These are phyloP conservation scores for Pholis gunnellus DNA, from an alignment of 2,113 vertebrate genomes.

Conservation along the genomic window DNA sequence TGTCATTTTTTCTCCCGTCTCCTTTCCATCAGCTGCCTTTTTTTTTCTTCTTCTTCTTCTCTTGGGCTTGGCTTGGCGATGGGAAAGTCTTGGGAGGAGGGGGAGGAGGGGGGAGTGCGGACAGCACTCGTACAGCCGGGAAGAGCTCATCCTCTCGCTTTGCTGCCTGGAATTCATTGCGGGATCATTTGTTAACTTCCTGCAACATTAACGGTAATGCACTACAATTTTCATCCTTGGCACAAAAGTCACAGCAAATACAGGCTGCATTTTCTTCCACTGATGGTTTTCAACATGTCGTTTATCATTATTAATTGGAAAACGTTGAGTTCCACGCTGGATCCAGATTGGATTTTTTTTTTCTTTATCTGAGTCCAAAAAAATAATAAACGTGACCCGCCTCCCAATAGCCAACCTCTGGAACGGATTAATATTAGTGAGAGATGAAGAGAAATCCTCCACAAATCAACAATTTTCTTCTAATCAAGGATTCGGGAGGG, in stretches of 20 bases:
- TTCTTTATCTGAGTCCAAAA: slow-evolving; percentile 44
- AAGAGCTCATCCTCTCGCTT: slow-evolving; percentile 58
- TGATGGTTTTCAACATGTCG: slow-evolving; percentile 51
- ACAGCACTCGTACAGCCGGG: slow-evolving; percentile 50
- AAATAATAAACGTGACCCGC: slow-evolving; percentile 30
- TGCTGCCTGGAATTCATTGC: slow-evolving; percentile 68
- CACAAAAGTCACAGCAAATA: slow-evolving; percentile 53
- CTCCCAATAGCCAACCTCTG: slow-evolving; percentile 62
- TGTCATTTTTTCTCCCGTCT: slow-evolving; percentile 68
- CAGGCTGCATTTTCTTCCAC: slow-evolving; percentile 7
- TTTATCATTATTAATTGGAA: slow-evolving; percentile 67
- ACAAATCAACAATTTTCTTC: slow-evolving; percentile 66
- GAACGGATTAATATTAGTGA: slow-evolving; percentile 63
- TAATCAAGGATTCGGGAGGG: slow-evolving; percentile 57
- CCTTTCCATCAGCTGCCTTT: slow-evolving; percentile 51
- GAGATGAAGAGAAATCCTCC: slow-evolving; percentile 59
- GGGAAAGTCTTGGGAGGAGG: neutral
- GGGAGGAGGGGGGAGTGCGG: slow-evolving; percentile 18
- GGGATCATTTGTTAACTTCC: slow-evolving; percentile 69
- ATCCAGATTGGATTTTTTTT: slow-evolving; percentile 69
- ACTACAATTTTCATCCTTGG: slow-evolving; percentile 55
- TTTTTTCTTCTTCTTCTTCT: neutral
- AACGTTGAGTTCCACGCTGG: slow-evolving; percentile 46
- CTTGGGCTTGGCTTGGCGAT: slow-evolving; percentile 34
- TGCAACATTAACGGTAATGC: slow-evolving; percentile 61